Conservation (phyloP, 1,140 invertebrate species). For the Pinna nobilis region DNA sequence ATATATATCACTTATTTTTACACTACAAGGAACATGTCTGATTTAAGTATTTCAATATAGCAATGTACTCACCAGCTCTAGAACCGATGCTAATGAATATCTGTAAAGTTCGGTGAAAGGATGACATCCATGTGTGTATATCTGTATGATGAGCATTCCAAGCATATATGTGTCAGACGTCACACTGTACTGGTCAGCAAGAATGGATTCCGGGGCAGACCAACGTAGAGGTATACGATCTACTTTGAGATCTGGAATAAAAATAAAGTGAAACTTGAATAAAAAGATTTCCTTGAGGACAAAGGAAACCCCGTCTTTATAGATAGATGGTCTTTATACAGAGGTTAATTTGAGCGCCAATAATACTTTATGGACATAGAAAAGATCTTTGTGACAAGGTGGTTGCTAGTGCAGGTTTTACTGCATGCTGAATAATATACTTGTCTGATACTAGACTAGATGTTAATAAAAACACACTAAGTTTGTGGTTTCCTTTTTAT, state of each 20-base stretch:
- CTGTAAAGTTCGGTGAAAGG: conserved; percentile 46
- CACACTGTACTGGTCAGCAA: conserved; percentile 34
- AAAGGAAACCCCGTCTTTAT: neutral
- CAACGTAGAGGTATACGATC: conserved; percentile 35
- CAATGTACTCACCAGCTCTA: conserved; percentile 46
- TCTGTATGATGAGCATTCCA: conserved; percentile 39
- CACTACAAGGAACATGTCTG: neutral
- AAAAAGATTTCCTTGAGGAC: neutral
- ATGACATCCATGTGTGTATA: conserved; percentile 54
- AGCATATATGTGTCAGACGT: conserved; percentile 43
- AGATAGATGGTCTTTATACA: neutral
- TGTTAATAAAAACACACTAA: too few species aligned
- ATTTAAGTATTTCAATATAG: neutral
- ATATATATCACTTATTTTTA: neutral
- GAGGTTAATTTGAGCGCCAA: neutral
- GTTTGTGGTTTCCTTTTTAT: too few species aligned
- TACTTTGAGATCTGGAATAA: conserved; percentile 1
- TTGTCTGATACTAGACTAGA: too few species aligned
- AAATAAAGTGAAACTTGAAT: neutral
- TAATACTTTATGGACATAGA: neutral
- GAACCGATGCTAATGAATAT: conserved; percentile 26
- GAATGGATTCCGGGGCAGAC: conserved; percentile 42
- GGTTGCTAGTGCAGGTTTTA: too few species aligned
- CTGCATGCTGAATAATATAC: too few species aligned
- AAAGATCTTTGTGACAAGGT: neutral